phyloP scores from a whole-genome alignment of 2,888 invertebrate species.

The Epinotia demarniana region DNA sequence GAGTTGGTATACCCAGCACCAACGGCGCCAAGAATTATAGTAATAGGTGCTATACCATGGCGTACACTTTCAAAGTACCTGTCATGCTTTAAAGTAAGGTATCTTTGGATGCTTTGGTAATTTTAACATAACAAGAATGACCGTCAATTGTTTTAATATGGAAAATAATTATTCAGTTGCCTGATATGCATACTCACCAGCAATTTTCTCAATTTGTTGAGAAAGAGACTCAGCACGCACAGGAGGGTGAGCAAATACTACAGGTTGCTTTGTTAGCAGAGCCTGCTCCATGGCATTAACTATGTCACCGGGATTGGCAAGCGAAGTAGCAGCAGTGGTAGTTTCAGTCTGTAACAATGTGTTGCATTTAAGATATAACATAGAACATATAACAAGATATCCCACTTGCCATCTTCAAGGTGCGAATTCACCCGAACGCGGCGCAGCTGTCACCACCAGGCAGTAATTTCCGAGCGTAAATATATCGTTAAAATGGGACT shows the following conservation, averaged over 20 bases:
- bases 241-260: slow-evolving; percentile 9
- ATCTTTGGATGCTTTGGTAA: too few species aligned
- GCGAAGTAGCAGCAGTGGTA: background rate
- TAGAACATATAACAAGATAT: background rate
- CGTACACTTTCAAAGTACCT: too few species aligned
- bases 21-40: too few species aligned
- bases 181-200: slow-evolving; percentile 11
- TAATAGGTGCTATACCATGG: too few species aligned
- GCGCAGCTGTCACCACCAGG: background rate
- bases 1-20: too few species aligned
- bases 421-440: too few species aligned
- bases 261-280: slow-evolving; percentile 21
- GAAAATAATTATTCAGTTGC: background rate
- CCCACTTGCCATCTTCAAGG: too few species aligned
- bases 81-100: too few species aligned
- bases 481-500: too few species aligned
- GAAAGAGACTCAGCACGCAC: background rate
- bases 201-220: slow-evolving; percentile 22
- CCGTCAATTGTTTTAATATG: background rate
- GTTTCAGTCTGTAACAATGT: background rate
- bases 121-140: background rate
- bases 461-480: background rate
- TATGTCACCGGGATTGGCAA: slow-evolving; percentile 1
- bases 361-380: background rate
- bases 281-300: slow-evolving; percentile 14